phyloP scores from a whole-genome alignment of 2,888 invertebrate genomes.

The Xiphydria camelus region DNA sequence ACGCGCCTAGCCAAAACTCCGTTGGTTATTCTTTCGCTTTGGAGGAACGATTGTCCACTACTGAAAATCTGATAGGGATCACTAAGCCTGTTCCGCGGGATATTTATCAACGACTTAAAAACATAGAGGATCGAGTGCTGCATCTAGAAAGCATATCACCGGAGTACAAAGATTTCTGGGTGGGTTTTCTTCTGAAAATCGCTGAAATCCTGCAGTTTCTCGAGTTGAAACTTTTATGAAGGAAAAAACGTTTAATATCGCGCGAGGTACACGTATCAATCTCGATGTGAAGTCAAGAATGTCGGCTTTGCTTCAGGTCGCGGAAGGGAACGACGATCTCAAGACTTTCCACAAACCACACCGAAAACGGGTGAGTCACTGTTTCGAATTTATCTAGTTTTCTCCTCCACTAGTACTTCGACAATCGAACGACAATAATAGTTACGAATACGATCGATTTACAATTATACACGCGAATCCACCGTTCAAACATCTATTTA shows the following conservation, averaged over 20 bases:
- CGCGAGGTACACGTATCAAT: too few relatives aligned
- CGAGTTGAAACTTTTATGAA: too few relatives aligned
- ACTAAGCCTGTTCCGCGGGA: slow-evolving; percentile 64
- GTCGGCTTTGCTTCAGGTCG: slow-evolving; percentile 28
- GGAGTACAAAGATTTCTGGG: slow-evolving; percentile 76
- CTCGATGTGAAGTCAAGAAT: too few relatives aligned
- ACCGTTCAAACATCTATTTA: slow-evolving; percentile 15
- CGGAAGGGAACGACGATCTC: slow-evolving; percentile 21
- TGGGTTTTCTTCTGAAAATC: slow-evolving; percentile 42
- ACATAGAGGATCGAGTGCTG: slow-evolving; percentile 74
- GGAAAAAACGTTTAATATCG: too few relatives aligned
- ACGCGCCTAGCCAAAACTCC: slow-evolving; percentile 14
- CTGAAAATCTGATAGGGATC: slow-evolving; percentile 68
- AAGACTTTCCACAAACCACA: slow-evolving; percentile 26
- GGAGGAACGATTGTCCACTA: slow-evolving; percentile 68
- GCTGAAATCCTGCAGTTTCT: neutral
- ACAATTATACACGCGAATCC: neutral
- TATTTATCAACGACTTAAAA: slow-evolving; percentile 71
- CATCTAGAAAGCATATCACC: slow-evolving; percentile 77
- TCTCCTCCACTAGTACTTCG: too few relatives aligned
- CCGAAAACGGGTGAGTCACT: slow-evolving; percentile 42
- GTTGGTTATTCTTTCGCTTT: slow-evolving; percentile 60
- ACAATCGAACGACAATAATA: neutral
- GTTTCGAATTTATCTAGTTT: too few relatives aligned
- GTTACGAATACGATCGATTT: neutral